A percentile compares a stretch with the other conserved stretches of the same genome.
phyloP scores from a whole-genome alignment of 2,888 invertebrate genomes.

The Acanthosoma haemorrhoidale region DNA sequence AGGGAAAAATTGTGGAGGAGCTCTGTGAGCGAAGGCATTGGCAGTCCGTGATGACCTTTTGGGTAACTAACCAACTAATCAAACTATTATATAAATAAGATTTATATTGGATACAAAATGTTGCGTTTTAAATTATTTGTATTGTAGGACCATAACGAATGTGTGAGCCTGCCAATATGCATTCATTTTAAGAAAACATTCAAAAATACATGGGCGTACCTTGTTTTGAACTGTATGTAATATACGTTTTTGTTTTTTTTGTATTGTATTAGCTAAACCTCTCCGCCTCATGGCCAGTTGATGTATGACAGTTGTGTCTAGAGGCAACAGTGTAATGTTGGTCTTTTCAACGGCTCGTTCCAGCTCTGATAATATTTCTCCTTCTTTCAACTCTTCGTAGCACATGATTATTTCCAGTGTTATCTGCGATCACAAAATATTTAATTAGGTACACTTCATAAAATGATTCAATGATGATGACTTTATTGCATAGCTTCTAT shows the following conservation, averaged over 20 bases:
- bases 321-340: slow-evolving; percentile 7
- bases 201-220: no score
- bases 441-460: no score
- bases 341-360: slow-evolving; percentile 2
- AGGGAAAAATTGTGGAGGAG: no score
- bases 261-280: neutral
- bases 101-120: neutral
- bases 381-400: slow-evolving; percentile 35
- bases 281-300: neutral
- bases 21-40: no score
- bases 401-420: slow-evolving; percentile 33
- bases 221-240: neutral
- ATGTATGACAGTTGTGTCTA: slow-evolving; percentile 10
- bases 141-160: neutral
- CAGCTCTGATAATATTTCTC: slow-evolving; percentile 33
- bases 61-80: no score
- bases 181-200: no score
- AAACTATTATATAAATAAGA: no score
- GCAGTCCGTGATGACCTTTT: no score
- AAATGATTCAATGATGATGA: no score
- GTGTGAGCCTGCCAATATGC: neutral
- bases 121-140: neutral
- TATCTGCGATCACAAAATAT: no score
- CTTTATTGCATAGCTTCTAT: no score
- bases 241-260: neutral